phyloP scores from a whole-genome alignment of 2,797 vertebrate species.

The Pogonophryne albipinna region DNA sequence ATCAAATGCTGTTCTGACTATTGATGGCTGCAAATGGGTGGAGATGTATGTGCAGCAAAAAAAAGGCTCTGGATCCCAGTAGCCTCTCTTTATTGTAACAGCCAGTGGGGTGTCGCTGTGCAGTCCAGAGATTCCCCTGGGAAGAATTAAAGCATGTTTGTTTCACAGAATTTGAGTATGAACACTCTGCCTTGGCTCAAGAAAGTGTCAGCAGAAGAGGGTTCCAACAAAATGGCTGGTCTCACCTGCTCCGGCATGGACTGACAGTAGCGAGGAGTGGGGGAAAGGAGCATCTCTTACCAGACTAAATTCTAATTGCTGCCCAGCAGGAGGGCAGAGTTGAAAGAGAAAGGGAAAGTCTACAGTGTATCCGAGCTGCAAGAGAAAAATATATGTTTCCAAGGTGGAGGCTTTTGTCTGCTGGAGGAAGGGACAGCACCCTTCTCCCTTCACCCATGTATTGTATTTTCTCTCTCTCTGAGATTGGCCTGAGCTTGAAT shows the following conservation, averaged over 20 bases:
- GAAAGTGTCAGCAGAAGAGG: slow-evolving; percentile 10
- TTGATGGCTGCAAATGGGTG: slow-evolving; percentile 19
- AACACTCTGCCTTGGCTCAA: slow-evolving; percentile 8
- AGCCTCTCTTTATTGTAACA: slow-evolving; percentile 18
- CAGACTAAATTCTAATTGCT: slow-evolving; percentile 12
- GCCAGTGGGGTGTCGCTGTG: slow-evolving; percentile 25
- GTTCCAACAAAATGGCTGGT: slow-evolving; percentile 20
- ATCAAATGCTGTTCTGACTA: not conserved
- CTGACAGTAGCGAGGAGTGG: not conserved
- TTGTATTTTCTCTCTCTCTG: not conserved
- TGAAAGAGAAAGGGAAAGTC: not conserved
- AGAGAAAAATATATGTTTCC: slow-evolving; percentile 4
- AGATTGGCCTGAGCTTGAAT: not conserved
- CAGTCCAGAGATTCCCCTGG: slow-evolving; percentile 16
- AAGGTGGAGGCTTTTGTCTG: not conserved
- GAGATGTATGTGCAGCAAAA: slow-evolving; percentile 14
- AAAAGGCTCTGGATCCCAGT: slow-evolving; percentile 5
- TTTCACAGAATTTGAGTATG: slow-evolving; percentile 6
- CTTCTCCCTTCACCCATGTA: not conserved
- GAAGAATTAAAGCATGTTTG: slow-evolving; percentile 24
- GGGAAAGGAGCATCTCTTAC: slow-evolving; percentile 1
- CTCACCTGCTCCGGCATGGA: slow-evolving; percentile 1
- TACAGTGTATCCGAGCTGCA: slow-evolving; percentile 8
- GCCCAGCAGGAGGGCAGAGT: not conserved
- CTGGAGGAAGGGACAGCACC: not conserved